Conservation (phyloP, 2,797 vertebrate species). For the Alosa sapidissima region DNA sequence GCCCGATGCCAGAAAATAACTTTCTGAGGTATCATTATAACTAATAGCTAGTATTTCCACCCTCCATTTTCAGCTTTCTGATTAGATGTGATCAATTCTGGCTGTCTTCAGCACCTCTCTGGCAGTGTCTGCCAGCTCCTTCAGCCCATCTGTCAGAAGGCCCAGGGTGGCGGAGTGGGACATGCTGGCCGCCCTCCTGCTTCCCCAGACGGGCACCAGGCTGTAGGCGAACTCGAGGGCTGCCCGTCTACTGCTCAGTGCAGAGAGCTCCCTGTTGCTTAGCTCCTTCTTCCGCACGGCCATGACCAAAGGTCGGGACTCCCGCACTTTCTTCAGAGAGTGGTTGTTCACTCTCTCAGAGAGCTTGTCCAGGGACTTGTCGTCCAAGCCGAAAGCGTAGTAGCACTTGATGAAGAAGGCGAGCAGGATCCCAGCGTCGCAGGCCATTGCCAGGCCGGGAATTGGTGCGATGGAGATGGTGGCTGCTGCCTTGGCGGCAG, state of each 20-base stretch:
- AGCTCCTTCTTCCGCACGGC: conserved; percentile 22
- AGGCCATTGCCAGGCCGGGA: conserved; percentile 38
- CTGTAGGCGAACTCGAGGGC: conserved; percentile 25
- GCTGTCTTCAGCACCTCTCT: conserved; percentile 37
- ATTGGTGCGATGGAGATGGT: conserved; percentile 32
- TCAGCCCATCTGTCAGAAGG: conserved; percentile 35
- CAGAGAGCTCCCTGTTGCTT: conserved; percentile 17
- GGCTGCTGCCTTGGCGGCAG: conserved; percentile 23
- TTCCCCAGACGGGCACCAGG: conserved; percentile 44
- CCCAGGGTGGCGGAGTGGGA: conserved; percentile 23
- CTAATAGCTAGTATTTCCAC: too few relatives aligned
- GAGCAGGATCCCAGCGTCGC: conserved; percentile 41
- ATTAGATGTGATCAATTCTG: conserved; percentile 12
- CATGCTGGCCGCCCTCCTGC: conserved; percentile 29
- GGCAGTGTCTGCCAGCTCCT: conserved; percentile 38
- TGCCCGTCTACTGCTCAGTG: not conserved
- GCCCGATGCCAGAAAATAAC: too few relatives aligned
- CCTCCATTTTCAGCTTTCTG: not conserved
- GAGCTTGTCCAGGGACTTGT: conserved; percentile 42
- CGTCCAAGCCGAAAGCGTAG: conserved; percentile 43
- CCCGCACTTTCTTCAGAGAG: conserved; percentile 33
- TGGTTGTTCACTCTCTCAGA: conserved; percentile 41
- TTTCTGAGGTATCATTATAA: too few relatives aligned
- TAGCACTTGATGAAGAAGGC: conserved; percentile 43
- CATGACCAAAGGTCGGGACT: conserved; percentile 17